Percentiles rank a stretch among this genome's conserved stretches.
phyloP scores from a whole-genome alignment of 2,888 invertebrate genomes.

The Drosophila helvetica region DNA sequence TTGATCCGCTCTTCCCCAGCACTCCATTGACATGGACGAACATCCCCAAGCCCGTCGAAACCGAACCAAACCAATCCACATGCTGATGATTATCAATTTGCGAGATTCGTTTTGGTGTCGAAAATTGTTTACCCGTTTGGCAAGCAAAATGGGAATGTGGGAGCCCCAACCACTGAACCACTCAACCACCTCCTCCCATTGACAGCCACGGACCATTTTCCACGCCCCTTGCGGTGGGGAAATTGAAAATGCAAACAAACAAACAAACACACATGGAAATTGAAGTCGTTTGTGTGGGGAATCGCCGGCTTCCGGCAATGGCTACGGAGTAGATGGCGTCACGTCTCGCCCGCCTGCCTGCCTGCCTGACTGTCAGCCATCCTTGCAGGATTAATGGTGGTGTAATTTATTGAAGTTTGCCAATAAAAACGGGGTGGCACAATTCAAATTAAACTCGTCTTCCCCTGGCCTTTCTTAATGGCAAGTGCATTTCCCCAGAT shows the following conservation, averaged over 20 bases:
- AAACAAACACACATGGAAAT: constrained; percentile 52
- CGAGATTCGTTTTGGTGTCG: constrained; percentile 51
- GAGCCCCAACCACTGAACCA: not conserved
- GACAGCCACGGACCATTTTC: constrained; percentile 1
- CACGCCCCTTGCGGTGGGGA: constrained; percentile 23
- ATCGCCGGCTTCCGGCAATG: constrained; percentile 39
- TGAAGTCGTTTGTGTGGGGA: constrained; percentile 46
- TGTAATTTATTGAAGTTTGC: constrained; percentile 54
- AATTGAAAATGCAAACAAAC: constrained; percentile 61
- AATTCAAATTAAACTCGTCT: constrained; percentile 54
- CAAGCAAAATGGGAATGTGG: constrained; percentile 12
- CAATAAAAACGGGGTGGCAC: constrained; percentile 47
- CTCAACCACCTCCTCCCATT: not conserved
- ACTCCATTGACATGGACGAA: constrained; percentile 7
- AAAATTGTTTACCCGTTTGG: constrained; percentile 50
- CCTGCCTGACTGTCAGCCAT: not conserved
- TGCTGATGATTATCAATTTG: constrained; percentile 69
- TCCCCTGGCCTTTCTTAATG: constrained; percentile 35
- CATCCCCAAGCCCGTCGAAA: not conserved
- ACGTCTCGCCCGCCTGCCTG: constrained; percentile 40
- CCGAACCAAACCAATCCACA: constrained; percentile 13
- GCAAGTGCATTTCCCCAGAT: constrained; percentile 44
- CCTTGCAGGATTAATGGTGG: constrained; percentile 53
- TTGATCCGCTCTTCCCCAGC: constrained; percentile 30
- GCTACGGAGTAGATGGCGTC: constrained; percentile 26